Evolutionary conservation across 2,888 invertebrate genomes (phyloP), one percentile per base, ranked within the genome.

Genomic region (Plusia festucae): DNA sequence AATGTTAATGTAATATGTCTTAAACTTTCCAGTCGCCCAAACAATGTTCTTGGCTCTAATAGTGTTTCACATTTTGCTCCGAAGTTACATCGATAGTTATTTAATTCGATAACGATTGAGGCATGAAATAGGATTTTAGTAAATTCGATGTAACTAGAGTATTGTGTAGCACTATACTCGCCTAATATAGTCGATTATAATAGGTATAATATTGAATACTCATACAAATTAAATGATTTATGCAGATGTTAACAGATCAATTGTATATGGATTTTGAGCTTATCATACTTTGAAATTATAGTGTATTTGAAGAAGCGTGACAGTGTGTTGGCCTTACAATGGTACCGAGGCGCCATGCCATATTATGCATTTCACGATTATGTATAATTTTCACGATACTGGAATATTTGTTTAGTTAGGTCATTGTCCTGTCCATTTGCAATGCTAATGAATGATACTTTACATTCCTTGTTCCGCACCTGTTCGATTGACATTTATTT

Each of bases 391-490:
- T 20, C 46, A 68, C 58, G 34, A 65, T 70, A 73, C 66, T 79
- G 65, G 74, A 60, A 66, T 71, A 71, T 72, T 60, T 61, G 63
- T 79, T 70, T 71, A 71, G 65, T 68, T 70, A 58, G 44, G 57
- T 60, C 53, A 63, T 18, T 64, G 55, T 67, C 66, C 57, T 64
- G 55, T 67, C 66, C 57, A 57, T 74, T 74, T 70, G 53, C 69
- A 71, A 73, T 78, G 76, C 68, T 67, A 65, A 60, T 74, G 64
- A 67, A 71, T 78, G 72, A 69, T 83, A 76, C 82, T 85, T 84
- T 85, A 91, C 91, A 91, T 91, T 91, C 91, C 91, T 62, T 60
- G 32, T 53, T 51, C 51, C 53, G 46, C 51, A 52, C 13, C 51
- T 59, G 61, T 85, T 75, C 84, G 78, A 82, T 81, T 49, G 59